phyloP scores from a whole-genome alignment of 1,140 invertebrate species.

The Ericerus pela region DNA sequence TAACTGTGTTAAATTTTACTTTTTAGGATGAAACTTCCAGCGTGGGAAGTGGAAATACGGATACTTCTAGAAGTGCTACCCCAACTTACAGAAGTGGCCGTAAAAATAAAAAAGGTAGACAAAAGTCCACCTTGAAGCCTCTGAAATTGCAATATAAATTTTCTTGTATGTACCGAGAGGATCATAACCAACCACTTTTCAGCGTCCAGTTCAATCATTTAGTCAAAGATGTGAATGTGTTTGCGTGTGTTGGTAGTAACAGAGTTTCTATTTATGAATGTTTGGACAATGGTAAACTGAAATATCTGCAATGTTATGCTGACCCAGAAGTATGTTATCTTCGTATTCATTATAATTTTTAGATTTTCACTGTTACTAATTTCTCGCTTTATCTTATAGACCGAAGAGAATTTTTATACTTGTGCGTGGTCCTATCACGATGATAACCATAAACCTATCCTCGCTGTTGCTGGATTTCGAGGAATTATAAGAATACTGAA shows the following conservation, averaged over 20 bases:
- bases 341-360: not conserved
- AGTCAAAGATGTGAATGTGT: constrained; percentile 69
- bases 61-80: constrained; percentile 72
- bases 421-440: constrained; percentile 82
- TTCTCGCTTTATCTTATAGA: constrained; percentile 30
- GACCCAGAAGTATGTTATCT: constrained; percentile 69
- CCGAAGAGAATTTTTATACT: constrained; percentile 91
- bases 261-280: constrained; percentile 89
- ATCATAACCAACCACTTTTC: constrained; percentile 85
- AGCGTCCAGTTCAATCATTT: constrained; percentile 86
- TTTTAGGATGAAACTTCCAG: constrained; percentile 52
- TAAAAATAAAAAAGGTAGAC: constrained; percentile 46
- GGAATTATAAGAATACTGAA: constrained; percentile 82
- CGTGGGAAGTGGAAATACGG: constrained; percentile 67
- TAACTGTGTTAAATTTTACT: not conserved
- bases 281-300: constrained; percentile 50
- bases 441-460: constrained; percentile 59
- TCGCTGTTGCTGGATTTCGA: constrained; percentile 81
- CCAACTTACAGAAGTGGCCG: constrained; percentile 49
- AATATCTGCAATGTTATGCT: constrained; percentile 76
- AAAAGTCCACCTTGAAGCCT: constrained; percentile 40
- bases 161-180: constrained; percentile 59
- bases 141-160: constrained; percentile 65
- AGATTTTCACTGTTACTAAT: not conserved
- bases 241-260: constrained; percentile 91